Base-by-base conservation (phyloP, 2,797 vertebrate species). In the Enteromius anoplus region DNA sequence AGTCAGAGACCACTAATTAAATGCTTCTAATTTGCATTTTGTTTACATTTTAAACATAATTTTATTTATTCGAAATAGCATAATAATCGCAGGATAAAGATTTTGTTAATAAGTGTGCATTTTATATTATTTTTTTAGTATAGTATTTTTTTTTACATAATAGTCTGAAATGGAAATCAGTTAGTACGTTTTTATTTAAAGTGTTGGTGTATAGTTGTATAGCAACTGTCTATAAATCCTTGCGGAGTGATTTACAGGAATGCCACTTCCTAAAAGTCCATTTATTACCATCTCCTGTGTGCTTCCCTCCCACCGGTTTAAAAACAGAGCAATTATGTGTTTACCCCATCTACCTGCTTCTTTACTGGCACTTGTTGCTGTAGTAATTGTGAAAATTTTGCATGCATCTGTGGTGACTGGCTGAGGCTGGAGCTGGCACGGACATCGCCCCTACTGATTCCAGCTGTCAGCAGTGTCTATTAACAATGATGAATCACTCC, bases 401-500 rank as follows among this genome's bases (percentile, higher is more conserved):
- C 92, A 93, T 91, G 90, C 90, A 89, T 85, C 90, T 85, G 89
- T 81, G 80, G 75, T 70, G 80, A 42, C 84, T 84, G 85, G 84
- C 80, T 49, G n/a, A 69, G 81, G 68, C 62, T 75, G 47, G 45
- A 89, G 86, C 92, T 93, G 93, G 92, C 92, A 89, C 87, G 40
- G 32, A 75, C 86, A 83, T 80, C 85, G 80, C 86, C 92, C 91
- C 85, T 32, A 84, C 93, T 91, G 92, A 91, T 92, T 92, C 47
- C 80, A 93, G 91, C 92, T 94, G 94, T 94, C 94, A 93, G 66
- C 87, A 21, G 32, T 84, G 62, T 93, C 92, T 92, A 93, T 94
- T 95, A 95, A 95, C 87, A 85, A 94, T 94, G 93, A 95, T 94
- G 90, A 94, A 95, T 94, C 90, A 91, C 93, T 90, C 87, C 87